These are phyloP conservation scores for Misgurnus mizolepis DNA, from an alignment of 2,113 vertebrate genomes.

Conservation along the genomic window DNA sequence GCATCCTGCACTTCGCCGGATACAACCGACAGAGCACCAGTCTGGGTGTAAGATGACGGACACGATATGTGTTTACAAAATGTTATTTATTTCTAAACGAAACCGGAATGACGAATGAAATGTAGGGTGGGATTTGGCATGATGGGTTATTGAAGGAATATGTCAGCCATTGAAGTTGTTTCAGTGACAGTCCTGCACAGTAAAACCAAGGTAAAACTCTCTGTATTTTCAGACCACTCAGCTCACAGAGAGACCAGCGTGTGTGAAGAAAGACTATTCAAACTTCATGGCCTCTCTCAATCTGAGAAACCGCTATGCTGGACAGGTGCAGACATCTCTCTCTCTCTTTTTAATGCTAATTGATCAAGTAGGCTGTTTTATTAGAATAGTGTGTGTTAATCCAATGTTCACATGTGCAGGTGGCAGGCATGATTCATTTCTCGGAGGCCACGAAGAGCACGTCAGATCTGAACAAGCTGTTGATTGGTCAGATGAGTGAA, in stretches of 20 bases:
- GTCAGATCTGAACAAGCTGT: slow-evolving; percentile 88
- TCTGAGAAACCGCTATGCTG: slow-evolving; percentile 93
- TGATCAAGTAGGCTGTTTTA: not conserved
- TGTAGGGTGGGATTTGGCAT: too few relatives aligned
- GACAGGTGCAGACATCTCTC: slow-evolving; percentile 79
- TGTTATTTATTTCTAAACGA: too few relatives aligned
- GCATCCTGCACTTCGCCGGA: slow-evolving; percentile 92
- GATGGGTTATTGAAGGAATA: too few relatives aligned
- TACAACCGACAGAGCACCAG: slow-evolving; percentile 95
- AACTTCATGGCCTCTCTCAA: slow-evolving; percentile 99
- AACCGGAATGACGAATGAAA: too few relatives aligned
- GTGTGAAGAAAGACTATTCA: slow-evolving; percentile 98
- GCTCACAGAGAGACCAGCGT: slow-evolving; percentile 90
- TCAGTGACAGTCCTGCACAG: too few relatives aligned
- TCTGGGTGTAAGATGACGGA: slow-evolving; percentile 80
- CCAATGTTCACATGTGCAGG: slow-evolving; percentile 68
- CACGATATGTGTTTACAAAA: not conserved
- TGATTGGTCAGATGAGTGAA: slow-evolving; percentile 86
- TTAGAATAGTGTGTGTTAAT: not conserved
- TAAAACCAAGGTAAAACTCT: not conserved
- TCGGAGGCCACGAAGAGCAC: slow-evolving; percentile 82
- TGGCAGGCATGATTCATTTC: slow-evolving; percentile 95
- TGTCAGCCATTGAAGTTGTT: too few relatives aligned
- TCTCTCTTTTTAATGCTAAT: not conserved
- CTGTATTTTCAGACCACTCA: slow-evolving; percentile 84